Percentiles rank a stretch among this genome's conserved stretches.
These are phyloP conservation scores for Panorpa germanica DNA, from an alignment of 2,888 invertebrate genomes.

Conservation along the genomic window DNA sequence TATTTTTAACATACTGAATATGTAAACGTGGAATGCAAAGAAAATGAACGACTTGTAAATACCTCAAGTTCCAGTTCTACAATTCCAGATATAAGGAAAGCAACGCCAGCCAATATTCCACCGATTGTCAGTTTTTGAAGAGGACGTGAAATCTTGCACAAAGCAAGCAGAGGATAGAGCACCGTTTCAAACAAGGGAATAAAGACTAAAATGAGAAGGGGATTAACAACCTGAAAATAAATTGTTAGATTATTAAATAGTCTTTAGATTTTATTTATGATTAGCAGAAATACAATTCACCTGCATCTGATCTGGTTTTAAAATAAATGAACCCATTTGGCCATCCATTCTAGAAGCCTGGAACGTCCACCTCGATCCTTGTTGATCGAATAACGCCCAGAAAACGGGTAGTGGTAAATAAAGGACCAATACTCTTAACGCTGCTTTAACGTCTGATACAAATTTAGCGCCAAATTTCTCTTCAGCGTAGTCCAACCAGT, in stretches of 20 bases:
- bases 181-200: slow-evolving; percentile 69
- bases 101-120: slow-evolving; percentile 62
- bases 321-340: slow-evolving; percentile 45
- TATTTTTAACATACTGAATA: slow-evolving; percentile 3
- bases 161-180: slow-evolving; percentile 61
- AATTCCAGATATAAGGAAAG: slow-evolving; percentile 79
- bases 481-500: slow-evolving; percentile 81
- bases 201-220: slow-evolving; percentile 61
- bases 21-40: slow-evolving; percentile 5
- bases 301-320: slow-evolving; percentile 91
- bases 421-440: slow-evolving; percentile 54
- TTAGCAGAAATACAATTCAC: slow-evolving; percentile 29
- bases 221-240: slow-evolving; percentile 90
- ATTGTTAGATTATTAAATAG: too few species aligned
- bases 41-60: slow-evolving; percentile 11
- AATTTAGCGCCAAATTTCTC: slow-evolving; percentile 47
- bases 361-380: slow-evolving; percentile 84
- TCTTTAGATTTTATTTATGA: too few species aligned
- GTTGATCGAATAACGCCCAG: slow-evolving; percentile 89
- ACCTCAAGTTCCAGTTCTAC: slow-evolving; percentile 63
- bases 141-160: slow-evolving; percentile 48
- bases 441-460: slow-evolving; percentile 59
- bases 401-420: slow-evolving; percentile 80
- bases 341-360: slow-evolving; percentile 83
- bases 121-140: slow-evolving; percentile 77